A percentile compares a stretch with the other conserved stretches of the same genome.
Evolutionary conservation across 2,113 vertebrate genomes (phyloP).

Genomic region (Taurulus bubalis): DNA sequence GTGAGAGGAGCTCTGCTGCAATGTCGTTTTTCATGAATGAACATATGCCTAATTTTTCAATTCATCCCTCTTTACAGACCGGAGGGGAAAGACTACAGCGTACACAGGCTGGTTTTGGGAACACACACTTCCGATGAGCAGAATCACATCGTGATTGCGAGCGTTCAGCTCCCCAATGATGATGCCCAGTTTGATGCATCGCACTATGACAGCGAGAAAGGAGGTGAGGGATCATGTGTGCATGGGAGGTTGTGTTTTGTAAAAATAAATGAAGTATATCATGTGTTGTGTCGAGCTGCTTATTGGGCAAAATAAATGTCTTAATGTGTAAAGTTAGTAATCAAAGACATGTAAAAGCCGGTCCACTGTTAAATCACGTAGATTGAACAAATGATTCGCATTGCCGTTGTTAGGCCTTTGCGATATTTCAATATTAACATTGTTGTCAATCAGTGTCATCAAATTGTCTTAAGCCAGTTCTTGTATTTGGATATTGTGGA

Average conservation of each 20-base stretch:
- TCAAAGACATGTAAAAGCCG: background rate
- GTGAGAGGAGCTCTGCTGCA: conserved; percentile 73
- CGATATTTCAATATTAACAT: background rate
- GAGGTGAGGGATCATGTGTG: conserved; percentile 84
- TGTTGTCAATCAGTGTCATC: background rate
- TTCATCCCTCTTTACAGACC: conserved; percentile 82
- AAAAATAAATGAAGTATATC: background rate
- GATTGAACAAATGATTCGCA: background rate
- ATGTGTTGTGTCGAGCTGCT: background rate
- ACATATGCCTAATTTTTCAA: background rate
- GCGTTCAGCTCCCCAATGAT: conserved; percentile 96
- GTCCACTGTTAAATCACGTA: background rate
- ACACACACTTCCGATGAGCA: conserved; percentile 98
- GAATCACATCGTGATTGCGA: conserved; percentile 97
- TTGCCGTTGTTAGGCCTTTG: background rate
- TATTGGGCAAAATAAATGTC: background rate
- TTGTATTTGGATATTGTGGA: conserved; percentile 3
- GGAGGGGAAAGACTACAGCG: conserved; percentile 98
- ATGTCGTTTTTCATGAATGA: background rate
- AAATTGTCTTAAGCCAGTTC: background rate
- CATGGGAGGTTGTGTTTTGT: background rate
- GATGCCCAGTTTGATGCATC: conserved; percentile 98
- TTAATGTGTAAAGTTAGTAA: background rate
- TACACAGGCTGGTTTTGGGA: conserved; percentile 94
- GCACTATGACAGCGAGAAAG: conserved; percentile 98